Evolutionary conservation across 2,888 invertebrate species (phyloP), one percentile per base, ranked within the genome.

Genomic region (Cacoxenus indagator): DNA sequence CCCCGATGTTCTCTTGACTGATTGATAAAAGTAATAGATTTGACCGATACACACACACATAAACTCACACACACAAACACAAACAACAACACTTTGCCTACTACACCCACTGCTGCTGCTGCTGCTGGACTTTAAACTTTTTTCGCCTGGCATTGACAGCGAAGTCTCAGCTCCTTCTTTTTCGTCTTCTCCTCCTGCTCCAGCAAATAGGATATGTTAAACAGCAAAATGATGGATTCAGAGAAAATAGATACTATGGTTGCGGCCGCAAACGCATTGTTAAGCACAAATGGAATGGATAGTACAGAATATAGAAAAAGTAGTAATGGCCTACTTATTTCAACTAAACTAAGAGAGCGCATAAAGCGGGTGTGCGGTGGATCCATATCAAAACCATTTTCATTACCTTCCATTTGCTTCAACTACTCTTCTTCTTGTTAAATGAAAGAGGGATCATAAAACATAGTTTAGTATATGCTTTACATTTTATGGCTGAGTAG

Each of bases 1-100:
- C 37, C 9, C 37, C 37, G 37, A 37, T 14, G 14, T 37, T 37
- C n/a, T n/a, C n/a, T n/a, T 17, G 17, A n/a, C 29, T 14, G 27
- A 17, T n/a, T 55, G n/a, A 27, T 26, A 55, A 55, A 55, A 24
- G 76, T 76, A 73, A 74, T 76, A 76, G 76, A 70, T 76, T 78
- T 78, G 78, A 78, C 78, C 78, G 45, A 37, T 5, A 27, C 70
- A 65, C 67, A 61, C 26, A 65, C 48, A 59, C 31, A 31, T 8
- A 14, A 17, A 62, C 70, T 46, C 55, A 31, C 55, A 62, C 68
- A 68, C 31, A 64, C 17, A 17, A 4, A 5, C 4, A 48, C 8
- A 17, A 14, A 19, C n/a, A 48, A 17, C 48, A 31, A 8, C 19
- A 59, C n/a, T n/a, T n/a, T n/a, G n/a, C n/a, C n/a, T n/a, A n/a